Conservation (phyloP, 2,113 vertebrate genomes). For the Xenopus tropicalis region DNA sequence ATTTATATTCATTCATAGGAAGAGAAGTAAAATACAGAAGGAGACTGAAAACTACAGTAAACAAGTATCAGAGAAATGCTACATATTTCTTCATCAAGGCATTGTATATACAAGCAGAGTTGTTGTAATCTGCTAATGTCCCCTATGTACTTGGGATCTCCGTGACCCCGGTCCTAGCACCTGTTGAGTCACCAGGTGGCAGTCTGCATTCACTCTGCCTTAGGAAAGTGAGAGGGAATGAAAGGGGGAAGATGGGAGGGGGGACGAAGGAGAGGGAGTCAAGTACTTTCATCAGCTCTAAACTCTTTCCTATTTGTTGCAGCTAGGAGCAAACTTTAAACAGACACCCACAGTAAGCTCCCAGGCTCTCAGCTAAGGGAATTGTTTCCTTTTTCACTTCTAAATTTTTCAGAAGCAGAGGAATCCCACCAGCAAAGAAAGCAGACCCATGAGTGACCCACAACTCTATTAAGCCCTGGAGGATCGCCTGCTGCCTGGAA, state of each 20-base stretch:
- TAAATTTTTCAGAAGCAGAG: conserved; percentile 29
- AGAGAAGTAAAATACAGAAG: too few species aligned
- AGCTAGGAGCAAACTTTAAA: conserved; percentile 46
- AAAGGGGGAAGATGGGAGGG: neutral
- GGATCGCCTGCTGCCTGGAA: conserved; percentile 43
- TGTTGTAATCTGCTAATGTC: conserved; percentile 5
- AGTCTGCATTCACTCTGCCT: conserved; percentile 45
- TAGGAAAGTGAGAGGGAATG: conserved; percentile 9
- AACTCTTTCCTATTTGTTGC: conserved; percentile 48
- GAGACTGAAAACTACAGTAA: too few species aligned
- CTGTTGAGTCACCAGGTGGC: conserved; percentile 74
- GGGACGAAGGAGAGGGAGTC: conserved; percentile 36
- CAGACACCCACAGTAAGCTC: conserved; percentile 41
- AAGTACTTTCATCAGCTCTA: conserved; percentile 47
- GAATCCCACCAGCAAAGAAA: conserved; percentile 39
- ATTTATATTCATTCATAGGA: too few species aligned
- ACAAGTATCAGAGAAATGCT: too few species aligned
- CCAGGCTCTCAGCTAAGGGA: conserved; percentile 38
- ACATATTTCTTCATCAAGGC: too few species aligned
- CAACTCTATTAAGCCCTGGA: conserved; percentile 38
- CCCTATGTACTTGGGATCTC: conserved; percentile 26
- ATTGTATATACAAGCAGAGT: neutral
- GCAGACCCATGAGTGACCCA: conserved; percentile 40
- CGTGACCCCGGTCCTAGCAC: conserved; percentile 63
- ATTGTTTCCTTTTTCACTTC: conserved; percentile 40